phyloP scores from a whole-genome alignment of 2,888 invertebrate genomes.

The Chrysodeixis includens region DNA sequence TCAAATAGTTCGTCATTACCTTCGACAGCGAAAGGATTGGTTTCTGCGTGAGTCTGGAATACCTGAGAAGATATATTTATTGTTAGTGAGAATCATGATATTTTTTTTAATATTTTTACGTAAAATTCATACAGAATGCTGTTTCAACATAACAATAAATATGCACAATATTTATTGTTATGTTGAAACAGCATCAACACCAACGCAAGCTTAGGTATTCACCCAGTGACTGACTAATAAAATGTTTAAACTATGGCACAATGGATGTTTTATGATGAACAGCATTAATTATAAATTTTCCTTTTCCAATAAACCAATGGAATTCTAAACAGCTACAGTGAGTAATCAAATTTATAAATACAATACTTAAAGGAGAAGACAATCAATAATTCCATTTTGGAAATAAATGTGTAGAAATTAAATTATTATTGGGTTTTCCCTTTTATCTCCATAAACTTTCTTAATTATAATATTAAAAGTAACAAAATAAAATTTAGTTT shows the following conservation, averaged over 20 bases:
- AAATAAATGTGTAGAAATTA: no score
- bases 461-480: no score
- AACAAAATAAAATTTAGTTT: no score
- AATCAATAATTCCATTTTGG: no score
- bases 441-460: no score
- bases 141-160: no score
- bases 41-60: conserved; percentile 83
- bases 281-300: not conserved
- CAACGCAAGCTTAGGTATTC: not conserved
- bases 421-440: no score
- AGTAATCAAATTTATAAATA: not conserved
- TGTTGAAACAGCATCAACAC: no score
- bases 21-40: conserved; percentile 83
- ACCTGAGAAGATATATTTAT: conserved; percentile 68
- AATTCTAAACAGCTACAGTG: not conserved
- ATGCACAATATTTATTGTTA: no score
- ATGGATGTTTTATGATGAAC: not conserved
- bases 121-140: no score
- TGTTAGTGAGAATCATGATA: no score
- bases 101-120: no score
- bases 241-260: not conserved
- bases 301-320: not conserved
- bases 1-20: conserved; percentile 85
- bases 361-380: not conserved
- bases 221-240: not conserved